phyloP scores from a whole-genome alignment of 2,888 invertebrate species.

The Dinocampus coccinellae region DNA sequence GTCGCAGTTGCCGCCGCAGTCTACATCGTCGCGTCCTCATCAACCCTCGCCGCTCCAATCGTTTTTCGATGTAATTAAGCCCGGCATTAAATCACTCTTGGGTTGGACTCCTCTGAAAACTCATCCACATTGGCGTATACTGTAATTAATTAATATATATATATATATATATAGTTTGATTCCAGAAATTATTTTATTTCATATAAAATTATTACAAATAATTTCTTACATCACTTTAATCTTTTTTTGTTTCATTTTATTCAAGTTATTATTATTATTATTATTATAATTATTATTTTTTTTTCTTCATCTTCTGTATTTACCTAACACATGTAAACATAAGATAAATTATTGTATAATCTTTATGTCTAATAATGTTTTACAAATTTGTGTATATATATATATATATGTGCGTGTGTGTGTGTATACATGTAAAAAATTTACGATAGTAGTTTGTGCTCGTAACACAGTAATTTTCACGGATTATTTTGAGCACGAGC shows the following conservation, averaged over 20 bases:
- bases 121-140: conserved; percentile 49
- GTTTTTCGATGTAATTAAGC: conserved; percentile 62
- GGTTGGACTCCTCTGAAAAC: conserved; percentile 35
- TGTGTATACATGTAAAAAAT: not conserved
- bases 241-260: too few species aligned
- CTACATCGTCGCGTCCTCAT: conserved; percentile 16
- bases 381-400: not conserved
- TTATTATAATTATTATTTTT: too few species aligned
- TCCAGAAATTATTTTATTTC: too few species aligned
- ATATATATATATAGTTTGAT: not conserved
- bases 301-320: not conserved
- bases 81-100: conserved; percentile 61
- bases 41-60: conserved; percentile 45
- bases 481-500: conserved; percentile 19
- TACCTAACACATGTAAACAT: not conserved
- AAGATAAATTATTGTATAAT: not conserved
- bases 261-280: too few species aligned
- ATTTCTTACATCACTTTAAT: too few species aligned
- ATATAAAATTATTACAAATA: too few species aligned
- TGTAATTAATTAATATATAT: conserved; percentile 56
- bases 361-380: not conserved
- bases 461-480: conserved; percentile 20
- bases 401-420: not conserved
- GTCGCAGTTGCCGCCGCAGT: not conserved
- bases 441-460: conserved; percentile 12